Base-by-base conservation (phyloP, 2,888 invertebrate genomes). In the Coleophora deauratella region DNA sequence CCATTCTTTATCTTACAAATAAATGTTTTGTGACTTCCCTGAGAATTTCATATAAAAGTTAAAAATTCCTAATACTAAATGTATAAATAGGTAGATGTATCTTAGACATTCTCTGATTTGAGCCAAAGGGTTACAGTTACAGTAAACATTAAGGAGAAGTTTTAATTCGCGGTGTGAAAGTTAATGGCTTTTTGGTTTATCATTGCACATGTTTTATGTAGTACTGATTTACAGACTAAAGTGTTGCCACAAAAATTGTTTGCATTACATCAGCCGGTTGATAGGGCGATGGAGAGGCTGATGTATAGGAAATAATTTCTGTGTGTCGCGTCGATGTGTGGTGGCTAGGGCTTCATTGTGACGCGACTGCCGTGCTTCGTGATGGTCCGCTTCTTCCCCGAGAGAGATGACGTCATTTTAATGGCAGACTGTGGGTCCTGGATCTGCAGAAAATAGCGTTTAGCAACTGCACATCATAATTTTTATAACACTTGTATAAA, bases 121-220 rank as follows among this genome's bases (percentile, higher is more conserved):
- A 85, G 85, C 84, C 84, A 76, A 81, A 79, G 66, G 59, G 61
- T 66, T 62, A 59, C 54, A 54, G 53, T 66, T 14, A 14, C 13
- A 13, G 11, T 35, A 62, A 58, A 65, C 55, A 69, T 68, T 66
- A 72, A 65, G 66, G 68, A 73, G 70, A 67, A 75, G 66, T 62
- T 65, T 73, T 70, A 28, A 71, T 37, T 30, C 10, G 34, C 62
- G 66, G 72, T 73, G 67, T 68, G 72, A 79, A 71, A 75, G 73
- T 76, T 79, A 78, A 72, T 79, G 81, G 77, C 84, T 81, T 85
- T 85, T 84, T 84, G 85, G 81, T 84, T 84, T 72, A 78, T 77
- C 75, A 85, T 85, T 85, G 85, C 85, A 85, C 85, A 74, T 79
- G 71, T 70, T 73, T 69, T 73, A 71, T 63, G 70, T 66, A 73